phyloP scores from a whole-genome alignment of 2,888 invertebrate species.

The Troglohyphantes excavatus region DNA sequence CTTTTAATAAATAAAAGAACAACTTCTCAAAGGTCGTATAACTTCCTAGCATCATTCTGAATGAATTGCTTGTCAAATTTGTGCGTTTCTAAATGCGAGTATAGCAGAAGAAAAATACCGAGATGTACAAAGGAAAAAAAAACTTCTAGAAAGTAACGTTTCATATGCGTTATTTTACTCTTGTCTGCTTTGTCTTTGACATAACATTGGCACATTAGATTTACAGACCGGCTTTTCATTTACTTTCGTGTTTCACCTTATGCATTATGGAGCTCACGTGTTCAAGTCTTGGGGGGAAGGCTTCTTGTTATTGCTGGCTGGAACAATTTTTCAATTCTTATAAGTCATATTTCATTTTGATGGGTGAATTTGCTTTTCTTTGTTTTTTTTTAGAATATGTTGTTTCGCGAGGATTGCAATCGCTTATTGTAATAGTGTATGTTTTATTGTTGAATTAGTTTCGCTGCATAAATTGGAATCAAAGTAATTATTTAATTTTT shows the following conservation, averaged over 20 bases:
- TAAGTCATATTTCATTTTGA: constrained; percentile 6
- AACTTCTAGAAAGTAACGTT: not conserved
- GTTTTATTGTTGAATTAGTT: too few relatives aligned
- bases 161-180: constrained; percentile 12
- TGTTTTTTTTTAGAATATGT: too few relatives aligned
- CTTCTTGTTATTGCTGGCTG: not conserved
- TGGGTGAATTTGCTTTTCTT: constrained; percentile 6
- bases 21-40: constrained; percentile 8
- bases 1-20: not conserved
- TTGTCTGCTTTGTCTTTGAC: constrained; percentile 10
- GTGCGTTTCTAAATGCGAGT: not conserved
- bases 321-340: constrained; percentile 6
- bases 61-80: constrained; percentile 33
- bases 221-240: constrained; percentile 28
- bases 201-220: constrained; percentile 35
- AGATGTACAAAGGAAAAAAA: not conserved
- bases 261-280: constrained; percentile 41
- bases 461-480: too few relatives aligned
- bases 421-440: too few relatives aligned
- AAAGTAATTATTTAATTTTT: too few relatives aligned
- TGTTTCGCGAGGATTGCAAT: too few relatives aligned
- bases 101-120: not conserved
- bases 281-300: not conserved
- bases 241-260: constrained; percentile 29
- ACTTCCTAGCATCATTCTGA: not conserved